phyloP scores from a whole-genome alignment of 2,797 vertebrate genomes.

The Eurystomus glaucurus region DNA sequence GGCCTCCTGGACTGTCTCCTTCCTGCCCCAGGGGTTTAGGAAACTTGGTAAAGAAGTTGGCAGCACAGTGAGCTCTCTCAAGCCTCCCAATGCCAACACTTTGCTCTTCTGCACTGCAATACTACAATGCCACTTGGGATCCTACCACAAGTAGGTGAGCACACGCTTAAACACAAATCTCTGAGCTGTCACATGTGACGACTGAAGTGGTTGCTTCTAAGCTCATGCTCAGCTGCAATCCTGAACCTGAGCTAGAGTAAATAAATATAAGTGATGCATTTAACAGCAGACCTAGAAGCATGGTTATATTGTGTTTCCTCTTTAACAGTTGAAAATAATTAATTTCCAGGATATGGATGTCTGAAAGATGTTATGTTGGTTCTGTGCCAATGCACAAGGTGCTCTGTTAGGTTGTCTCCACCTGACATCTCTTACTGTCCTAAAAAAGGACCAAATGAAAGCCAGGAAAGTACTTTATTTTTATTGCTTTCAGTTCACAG shows the following conservation, averaged over 20 bases:
- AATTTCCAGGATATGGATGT: not conserved
- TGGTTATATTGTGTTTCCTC: not conserved
- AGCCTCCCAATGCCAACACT: not conserved
- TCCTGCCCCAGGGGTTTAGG: not conserved
- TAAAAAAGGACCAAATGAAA: not conserved
- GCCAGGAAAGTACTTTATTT: not conserved
- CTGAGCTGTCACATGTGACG: rapidly evolving
- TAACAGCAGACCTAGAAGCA: not conserved
- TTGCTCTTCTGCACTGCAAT: not conserved
- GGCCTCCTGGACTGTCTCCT: not conserved
- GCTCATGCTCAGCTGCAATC: not conserved
- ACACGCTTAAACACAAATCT: not conserved
- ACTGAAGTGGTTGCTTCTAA: not conserved
- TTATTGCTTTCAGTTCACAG: not conserved
- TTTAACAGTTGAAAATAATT: not conserved
- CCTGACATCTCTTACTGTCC: not conserved
- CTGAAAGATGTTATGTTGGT: not conserved
- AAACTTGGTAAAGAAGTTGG: not conserved
- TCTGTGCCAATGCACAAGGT: not conserved
- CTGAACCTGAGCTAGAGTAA: not conserved
- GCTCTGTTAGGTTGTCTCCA: not conserved
- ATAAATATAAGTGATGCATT: not conserved
- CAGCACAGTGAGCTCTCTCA: not conserved
- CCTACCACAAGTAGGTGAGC: rapidly evolving
- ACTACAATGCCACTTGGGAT: not conserved